These are phyloP conservation scores for Ibycter americanus DNA, from an alignment of 2,797 vertebrate species.

Conservation along the genomic window DNA sequence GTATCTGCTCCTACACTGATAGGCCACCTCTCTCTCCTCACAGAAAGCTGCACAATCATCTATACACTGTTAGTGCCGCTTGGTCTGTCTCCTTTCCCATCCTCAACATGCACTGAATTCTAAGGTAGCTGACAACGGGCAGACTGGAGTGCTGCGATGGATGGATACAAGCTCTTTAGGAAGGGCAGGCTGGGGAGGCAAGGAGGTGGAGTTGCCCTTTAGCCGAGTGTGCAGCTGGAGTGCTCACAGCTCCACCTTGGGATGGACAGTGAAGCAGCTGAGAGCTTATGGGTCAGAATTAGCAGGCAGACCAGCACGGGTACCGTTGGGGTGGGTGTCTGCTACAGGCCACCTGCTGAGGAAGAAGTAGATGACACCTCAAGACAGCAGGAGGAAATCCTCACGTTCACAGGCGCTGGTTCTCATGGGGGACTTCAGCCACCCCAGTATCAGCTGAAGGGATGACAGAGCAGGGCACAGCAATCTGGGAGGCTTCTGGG, in stretches of 20 bases:
- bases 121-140: background rate
- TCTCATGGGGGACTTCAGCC: background rate
- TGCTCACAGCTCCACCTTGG: background rate
- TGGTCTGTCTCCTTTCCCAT: background rate
- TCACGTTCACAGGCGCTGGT: background rate
- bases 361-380: background rate
- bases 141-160: rapidly evolving
- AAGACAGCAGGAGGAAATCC: background rate
- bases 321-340: background rate
- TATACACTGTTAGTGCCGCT: rapidly evolving
- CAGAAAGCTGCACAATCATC: background rate
- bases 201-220: background rate
- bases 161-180: background rate
- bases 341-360: background rate
- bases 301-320: background rate
- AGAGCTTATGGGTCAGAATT: background rate
- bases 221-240: rapidly evolving
- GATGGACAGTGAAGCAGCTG: background rate
- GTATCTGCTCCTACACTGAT: background rate
- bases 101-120: background rate
- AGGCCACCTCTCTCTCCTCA: background rate
- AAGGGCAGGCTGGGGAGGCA: background rate
- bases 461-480: background rate
- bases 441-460: background rate
- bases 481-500: background rate